Percentiles rank a stretch among this genome's conserved stretches.
phyloP scores from a whole-genome alignment of 2,113 vertebrate genomes.

The Nothocercus nigrocapillus region DNA sequence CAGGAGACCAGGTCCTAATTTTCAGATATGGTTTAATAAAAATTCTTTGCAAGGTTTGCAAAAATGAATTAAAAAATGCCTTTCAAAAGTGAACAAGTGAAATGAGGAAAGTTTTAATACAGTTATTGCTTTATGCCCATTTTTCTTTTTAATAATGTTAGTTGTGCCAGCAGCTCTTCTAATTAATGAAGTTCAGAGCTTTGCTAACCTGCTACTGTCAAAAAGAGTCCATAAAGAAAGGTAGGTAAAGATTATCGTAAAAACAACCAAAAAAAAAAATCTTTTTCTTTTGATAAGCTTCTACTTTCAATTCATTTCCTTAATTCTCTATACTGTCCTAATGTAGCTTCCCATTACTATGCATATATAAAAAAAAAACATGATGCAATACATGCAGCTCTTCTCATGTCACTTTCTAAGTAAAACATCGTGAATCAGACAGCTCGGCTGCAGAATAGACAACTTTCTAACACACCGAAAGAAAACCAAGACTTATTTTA shows the following conservation, averaged over 20 bases:
- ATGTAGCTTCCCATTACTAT: not conserved
- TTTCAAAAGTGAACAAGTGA: not conserved
- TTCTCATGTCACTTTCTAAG: not conserved
- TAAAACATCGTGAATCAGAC: not conserved
- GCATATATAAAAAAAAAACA: not conserved
- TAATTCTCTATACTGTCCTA: not conserved
- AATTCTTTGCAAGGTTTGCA: not conserved
- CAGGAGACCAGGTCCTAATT: not conserved
- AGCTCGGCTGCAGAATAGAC: not conserved
- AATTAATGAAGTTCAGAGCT: not conserved
- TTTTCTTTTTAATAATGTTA: slow-evolving; percentile 1
- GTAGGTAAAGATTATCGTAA: not conserved
- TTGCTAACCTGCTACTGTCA: not conserved
- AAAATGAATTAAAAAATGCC: not conserved
- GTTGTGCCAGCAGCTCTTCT: not conserved
- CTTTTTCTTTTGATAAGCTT: not conserved
- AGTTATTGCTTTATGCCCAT: not conserved
- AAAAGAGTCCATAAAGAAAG: not conserved
- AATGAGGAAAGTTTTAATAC: not conserved
- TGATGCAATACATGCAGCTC: not conserved
- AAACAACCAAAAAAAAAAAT: not conserved
- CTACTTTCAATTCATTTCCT: too few species aligned
- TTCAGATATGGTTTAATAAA: not conserved
- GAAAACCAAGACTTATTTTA: not conserved
- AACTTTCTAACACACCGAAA: not conserved